Evolutionary conservation across 53 echinoderm and acorn worm genomes (phyloP).

Genomic region (Mesocentrotus franciscanus): DNA sequence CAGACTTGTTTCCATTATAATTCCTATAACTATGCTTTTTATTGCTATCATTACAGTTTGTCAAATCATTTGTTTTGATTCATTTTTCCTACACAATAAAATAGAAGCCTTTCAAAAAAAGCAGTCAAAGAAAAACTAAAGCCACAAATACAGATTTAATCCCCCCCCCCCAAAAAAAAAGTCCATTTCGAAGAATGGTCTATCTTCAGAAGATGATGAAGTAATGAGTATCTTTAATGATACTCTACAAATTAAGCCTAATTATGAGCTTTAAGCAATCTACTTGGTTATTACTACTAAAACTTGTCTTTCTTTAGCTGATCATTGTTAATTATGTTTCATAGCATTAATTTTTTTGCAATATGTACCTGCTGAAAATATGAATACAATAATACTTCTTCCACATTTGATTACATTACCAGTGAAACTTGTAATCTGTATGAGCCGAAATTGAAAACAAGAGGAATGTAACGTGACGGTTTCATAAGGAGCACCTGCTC

Average conservation of each 20-base stretch:
- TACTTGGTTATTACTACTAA: not conserved
- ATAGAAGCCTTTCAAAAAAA: not conserved
- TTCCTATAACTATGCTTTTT: not conserved
- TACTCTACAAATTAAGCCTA: not conserved
- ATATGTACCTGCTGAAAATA: not conserved
- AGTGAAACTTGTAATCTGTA: not conserved
- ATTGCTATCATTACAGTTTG: not conserved
- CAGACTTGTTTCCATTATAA: not conserved
- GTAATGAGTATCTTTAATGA: not conserved
- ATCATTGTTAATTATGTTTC: not conserved
- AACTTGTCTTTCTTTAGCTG: not conserved
- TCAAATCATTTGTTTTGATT: not conserved
- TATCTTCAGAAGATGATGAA: constrained; percentile 1
- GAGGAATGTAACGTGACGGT: not conserved
- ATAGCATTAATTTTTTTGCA: not conserved
- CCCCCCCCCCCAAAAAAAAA: too few relatives aligned
- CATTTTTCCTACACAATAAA: not conserved
- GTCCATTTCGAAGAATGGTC: not conserved
- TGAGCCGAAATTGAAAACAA: not conserved
- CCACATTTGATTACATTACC: not conserved
- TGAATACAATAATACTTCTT: not conserved
- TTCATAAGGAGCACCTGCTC: constrained; percentile 2
- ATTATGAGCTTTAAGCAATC: not conserved
- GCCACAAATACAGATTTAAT: not conserved
- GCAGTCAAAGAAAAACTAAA: not conserved